Percentiles rank a stretch among this genome's conserved stretches.
phyloP scores from a whole-genome alignment of 2,797 vertebrate genomes.

The Ficedula albicollis region DNA sequence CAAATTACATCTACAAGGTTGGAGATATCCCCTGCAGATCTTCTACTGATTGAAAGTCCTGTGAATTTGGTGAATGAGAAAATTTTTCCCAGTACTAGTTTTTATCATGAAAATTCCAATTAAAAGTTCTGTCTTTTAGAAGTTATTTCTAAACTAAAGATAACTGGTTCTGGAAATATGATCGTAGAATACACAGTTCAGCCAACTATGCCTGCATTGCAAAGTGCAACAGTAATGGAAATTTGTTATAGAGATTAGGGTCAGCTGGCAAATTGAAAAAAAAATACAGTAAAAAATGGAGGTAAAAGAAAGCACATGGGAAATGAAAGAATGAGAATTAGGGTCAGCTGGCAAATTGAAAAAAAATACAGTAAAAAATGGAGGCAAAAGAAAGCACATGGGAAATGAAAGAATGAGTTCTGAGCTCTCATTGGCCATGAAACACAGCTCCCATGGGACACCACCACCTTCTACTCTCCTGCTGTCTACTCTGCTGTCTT shows the following conservation, averaged over 20 bases:
- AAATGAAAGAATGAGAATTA: neutral
- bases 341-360: neutral
- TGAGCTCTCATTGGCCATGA: neutral
- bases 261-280: neutral
- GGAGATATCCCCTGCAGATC: neutral
- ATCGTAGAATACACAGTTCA: neutral
- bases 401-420: neutral
- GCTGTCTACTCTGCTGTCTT: neutral
- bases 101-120: neutral
- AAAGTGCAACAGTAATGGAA: neutral
- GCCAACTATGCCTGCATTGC: neutral
- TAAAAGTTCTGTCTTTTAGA: neutral
- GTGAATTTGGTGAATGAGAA: neutral
- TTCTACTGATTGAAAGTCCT: neutral
- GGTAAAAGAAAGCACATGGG: neutral
- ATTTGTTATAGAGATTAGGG: neutral
- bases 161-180: neutral
- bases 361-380: neutral
- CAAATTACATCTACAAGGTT: neutral
- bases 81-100: neutral
- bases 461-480: neutral
- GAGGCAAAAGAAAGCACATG: neutral
- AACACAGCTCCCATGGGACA: neutral
- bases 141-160: constrained; percentile 9
- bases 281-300: neutral